Conservation (phyloP, 2,888 invertebrate genomes). For the Psylliodes chrysocephalus region DNA sequence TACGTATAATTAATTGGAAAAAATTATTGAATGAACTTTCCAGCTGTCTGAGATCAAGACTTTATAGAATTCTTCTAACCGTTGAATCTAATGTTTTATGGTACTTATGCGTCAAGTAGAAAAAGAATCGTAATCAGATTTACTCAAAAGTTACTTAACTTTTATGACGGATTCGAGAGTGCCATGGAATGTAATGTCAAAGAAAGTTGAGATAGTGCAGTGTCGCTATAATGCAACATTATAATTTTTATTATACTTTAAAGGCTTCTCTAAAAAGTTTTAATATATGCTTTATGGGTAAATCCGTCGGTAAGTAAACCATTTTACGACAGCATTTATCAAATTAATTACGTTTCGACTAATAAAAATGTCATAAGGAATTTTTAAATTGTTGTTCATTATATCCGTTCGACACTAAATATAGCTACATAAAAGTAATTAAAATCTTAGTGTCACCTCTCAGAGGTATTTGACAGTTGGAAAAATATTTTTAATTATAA, state of each 20-base stretch:
- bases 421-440: background rate
- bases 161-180: background rate
- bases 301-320: constrained; percentile 24
- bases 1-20: no score
- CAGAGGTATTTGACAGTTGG: no score
- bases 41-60: no score
- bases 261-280: constrained; percentile 21
- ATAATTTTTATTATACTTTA: constrained; percentile 29
- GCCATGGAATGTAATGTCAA: background rate
- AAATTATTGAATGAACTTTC: no score
- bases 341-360: constrained; percentile 18
- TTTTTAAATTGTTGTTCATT: constrained; percentile 11
- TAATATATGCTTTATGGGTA: constrained; percentile 28
- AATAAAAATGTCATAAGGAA: constrained; percentile 29
- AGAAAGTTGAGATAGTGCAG: constrained; percentile 9
- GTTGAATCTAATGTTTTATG: no score
- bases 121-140: no score
- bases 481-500: no score
- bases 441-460: background rate
- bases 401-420: background rate
- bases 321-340: constrained; percentile 27
- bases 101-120: no score
- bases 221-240: constrained; percentile 24
- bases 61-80: no score
- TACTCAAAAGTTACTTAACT: background rate